A percentile compares a stretch with the other conserved stretches of the same genome.
Evolutionary conservation across 2,888 invertebrate species (phyloP).

Genomic region (Drosophila cognata): DNA sequence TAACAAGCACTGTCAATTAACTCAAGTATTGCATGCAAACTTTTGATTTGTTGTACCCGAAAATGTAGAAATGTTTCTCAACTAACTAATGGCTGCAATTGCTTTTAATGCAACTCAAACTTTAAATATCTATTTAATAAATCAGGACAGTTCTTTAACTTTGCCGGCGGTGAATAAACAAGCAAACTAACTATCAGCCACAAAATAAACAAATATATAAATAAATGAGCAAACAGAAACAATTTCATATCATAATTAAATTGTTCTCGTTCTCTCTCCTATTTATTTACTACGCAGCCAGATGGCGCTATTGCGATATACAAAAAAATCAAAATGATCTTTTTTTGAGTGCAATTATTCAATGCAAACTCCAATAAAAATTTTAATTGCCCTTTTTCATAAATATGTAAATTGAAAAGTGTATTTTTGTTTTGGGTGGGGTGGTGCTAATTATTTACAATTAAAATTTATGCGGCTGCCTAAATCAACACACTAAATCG

Average conservation of each 20-base stretch:
- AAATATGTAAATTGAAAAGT: conserved; percentile 57
- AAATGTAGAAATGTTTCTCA: background rate
- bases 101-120: background rate
- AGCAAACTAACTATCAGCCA: conserved; percentile 25
- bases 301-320: conserved; percentile 37
- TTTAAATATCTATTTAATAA: conserved; percentile 11
- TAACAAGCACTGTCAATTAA: background rate
- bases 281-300: conserved; percentile 23
- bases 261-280: conserved; percentile 17
- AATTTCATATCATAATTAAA: conserved; percentile 52
- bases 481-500: conserved; percentile 77
- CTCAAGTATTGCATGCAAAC: background rate
- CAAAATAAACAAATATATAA: conserved; percentile 35
- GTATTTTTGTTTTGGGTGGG: conserved; percentile 27
- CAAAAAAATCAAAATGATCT: conserved; percentile 34
- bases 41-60: background rate
- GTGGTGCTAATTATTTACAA: conserved; percentile 69
- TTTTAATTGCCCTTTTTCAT: conserved; percentile 71
- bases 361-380: conserved; percentile 70
- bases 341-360: conserved; percentile 64
- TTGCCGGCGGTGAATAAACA: conserved; percentile 28
- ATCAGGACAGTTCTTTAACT: conserved; percentile 15
- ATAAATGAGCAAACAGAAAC: conserved; percentile 54
- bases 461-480: conserved; percentile 73
- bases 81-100: background rate